These are phyloP conservation scores for Equus quagga DNA, from an alignment of 2,113 vertebrate species.

Conservation along the genomic window DNA sequence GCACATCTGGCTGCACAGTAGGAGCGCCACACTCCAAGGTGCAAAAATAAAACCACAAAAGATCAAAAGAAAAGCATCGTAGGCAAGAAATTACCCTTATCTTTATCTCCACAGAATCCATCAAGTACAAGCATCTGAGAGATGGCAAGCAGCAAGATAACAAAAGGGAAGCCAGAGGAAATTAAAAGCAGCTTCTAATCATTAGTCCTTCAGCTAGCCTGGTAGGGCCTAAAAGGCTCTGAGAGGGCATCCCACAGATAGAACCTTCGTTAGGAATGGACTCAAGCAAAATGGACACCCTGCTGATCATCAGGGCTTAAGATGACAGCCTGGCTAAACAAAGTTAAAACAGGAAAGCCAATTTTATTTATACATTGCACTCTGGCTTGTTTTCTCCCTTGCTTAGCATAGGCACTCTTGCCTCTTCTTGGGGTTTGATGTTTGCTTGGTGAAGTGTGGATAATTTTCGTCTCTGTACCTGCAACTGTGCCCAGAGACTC, in stretches of 20 bases:
- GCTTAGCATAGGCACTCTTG: not conserved
- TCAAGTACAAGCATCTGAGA: slow-evolving; percentile 80
- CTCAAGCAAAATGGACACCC: slow-evolving; percentile 60
- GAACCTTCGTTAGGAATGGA: slow-evolving; percentile 50
- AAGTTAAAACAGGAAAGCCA: slow-evolving; percentile 5
- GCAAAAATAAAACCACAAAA: slow-evolving; percentile 87
- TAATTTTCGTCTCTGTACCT: slow-evolving; percentile 2
- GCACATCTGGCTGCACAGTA: slow-evolving; percentile 88
- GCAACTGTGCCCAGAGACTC: not conserved
- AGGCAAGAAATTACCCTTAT: slow-evolving; percentile 86
- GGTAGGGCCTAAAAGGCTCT: slow-evolving; percentile 70
- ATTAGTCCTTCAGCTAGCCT: slow-evolving; percentile 81
- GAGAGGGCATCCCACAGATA: slow-evolving; percentile 64
- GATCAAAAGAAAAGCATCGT: slow-evolving; percentile 84
- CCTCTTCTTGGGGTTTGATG: not conserved
- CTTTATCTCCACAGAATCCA: slow-evolving; percentile 83
- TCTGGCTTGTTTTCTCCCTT: not conserved
- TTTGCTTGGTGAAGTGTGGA: slow-evolving; percentile 16
- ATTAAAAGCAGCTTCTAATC: slow-evolving; percentile 83
- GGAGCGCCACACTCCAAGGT: slow-evolving; percentile 86
- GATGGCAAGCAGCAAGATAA: slow-evolving; percentile 81
- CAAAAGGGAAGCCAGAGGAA: slow-evolving; percentile 77
- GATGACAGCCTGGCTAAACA: slow-evolving; percentile 48
- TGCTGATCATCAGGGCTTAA: slow-evolving; percentile 32
- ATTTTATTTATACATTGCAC: slow-evolving; percentile 26